These are phyloP conservation scores for Drosophila kanekoi DNA, from an alignment of 2,888 invertebrate genomes.

Conservation along the genomic window DNA sequence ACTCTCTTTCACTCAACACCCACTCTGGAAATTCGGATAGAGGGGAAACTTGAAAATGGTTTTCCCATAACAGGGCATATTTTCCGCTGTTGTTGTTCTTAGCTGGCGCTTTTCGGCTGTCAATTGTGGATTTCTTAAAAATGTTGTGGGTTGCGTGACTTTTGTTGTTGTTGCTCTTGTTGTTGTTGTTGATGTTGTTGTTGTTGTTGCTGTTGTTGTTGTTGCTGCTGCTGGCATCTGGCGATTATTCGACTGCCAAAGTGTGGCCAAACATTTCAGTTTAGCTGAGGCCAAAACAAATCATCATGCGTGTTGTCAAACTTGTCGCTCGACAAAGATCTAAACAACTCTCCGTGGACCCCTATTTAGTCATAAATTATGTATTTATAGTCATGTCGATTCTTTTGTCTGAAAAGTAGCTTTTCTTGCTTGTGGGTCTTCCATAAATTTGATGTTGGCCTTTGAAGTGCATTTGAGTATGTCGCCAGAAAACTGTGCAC, in stretches of 20 bases:
- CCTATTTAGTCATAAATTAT: constrained; percentile 67
- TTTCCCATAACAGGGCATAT: constrained; percentile 50
- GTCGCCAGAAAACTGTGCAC: constrained; percentile 18
- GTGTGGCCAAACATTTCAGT: constrained; percentile 65
- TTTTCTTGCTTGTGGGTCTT: background rate
- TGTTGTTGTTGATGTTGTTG: too few species aligned
- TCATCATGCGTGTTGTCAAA: constrained; percentile 54
- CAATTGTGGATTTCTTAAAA: constrained; percentile 38
- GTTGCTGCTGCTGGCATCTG: constrained; percentile 39
- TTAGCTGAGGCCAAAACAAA: constrained; percentile 57
- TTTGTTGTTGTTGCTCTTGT: too few species aligned
- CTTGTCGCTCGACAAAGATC: constrained; percentile 28
- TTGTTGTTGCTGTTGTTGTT: constrained; percentile 27
- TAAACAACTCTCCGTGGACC: constrained; percentile 24
- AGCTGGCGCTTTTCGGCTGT: constrained; percentile 27
- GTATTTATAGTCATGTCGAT: constrained; percentile 60
- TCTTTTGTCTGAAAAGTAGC: constrained; percentile 28
- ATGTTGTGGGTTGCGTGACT: constrained; percentile 33
- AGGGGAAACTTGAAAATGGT: constrained; percentile 20
- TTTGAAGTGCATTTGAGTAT: constrained; percentile 43
- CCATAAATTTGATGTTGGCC: constrained; percentile 51
- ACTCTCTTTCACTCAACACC: constrained; percentile 45
- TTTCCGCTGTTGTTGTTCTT: constrained; percentile 7
- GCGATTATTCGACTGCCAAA: constrained; percentile 49
- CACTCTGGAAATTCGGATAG: constrained; percentile 50